These are phyloP conservation scores for Macrobrachium nipponense DNA, from an alignment of 1,140 invertebrate genomes.

Conservation along the genomic window DNA sequence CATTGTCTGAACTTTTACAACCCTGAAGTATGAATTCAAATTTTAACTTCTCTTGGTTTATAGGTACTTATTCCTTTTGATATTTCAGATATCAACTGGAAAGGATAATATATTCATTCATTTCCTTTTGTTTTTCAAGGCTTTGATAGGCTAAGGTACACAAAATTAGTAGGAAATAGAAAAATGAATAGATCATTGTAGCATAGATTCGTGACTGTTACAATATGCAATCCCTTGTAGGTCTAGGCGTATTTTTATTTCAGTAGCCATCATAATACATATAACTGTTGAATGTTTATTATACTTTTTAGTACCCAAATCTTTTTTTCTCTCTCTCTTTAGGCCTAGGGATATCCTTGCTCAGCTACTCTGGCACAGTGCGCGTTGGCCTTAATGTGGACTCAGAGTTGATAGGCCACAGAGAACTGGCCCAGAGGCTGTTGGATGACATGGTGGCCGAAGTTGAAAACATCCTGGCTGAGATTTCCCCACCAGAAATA, in stretches of 20 bases:
- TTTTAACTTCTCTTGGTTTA: too few species aligned
- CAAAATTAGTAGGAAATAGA: too few species aligned
- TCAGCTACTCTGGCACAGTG: slow-evolving; percentile 34
- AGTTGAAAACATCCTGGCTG: background rate
- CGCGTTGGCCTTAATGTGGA: slow-evolving; percentile 44
- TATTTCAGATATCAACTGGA: too few species aligned
- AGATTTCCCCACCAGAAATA: background rate
- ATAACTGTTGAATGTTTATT: background rate
- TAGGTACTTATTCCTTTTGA: too few species aligned
- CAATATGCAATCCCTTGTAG: too few species aligned
- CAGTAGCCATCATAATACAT: background rate
- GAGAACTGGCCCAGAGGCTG: slow-evolving; percentile 5
- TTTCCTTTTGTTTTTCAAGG: too few species aligned
- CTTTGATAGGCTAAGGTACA: too few species aligned
- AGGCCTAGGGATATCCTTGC: slow-evolving; percentile 48
- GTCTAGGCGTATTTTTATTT: background rate
- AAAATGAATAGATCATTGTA: background rate
- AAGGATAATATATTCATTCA: too few species aligned
- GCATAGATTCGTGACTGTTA: background rate
- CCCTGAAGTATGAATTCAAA: too few species aligned
- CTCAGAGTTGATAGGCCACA: slow-evolving; percentile 19
- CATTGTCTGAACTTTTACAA: too few species aligned
- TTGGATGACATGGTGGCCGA: slow-evolving; percentile 8
- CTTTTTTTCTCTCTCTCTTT: background rate
- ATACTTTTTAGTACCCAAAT: background rate